Conservation (phyloP, 2,888 invertebrate species). For the Phania funesta region DNA sequence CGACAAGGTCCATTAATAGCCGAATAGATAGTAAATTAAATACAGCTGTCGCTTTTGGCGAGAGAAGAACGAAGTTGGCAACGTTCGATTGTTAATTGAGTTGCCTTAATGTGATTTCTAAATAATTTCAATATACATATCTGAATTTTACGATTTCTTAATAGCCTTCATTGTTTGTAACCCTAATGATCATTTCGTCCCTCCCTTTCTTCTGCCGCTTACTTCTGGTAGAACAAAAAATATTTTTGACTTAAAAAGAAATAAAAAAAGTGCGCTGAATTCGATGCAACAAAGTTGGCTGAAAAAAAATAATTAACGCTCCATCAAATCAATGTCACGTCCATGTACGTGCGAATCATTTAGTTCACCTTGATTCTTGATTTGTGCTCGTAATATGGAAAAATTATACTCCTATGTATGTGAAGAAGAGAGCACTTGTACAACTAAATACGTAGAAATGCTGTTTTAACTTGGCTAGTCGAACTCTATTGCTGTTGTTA, state of each 20-base stretch:
- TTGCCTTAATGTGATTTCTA: too few species aligned
- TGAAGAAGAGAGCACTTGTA: neutral
- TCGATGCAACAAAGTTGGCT: constrained; percentile 31
- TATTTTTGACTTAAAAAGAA: constrained; percentile 8
- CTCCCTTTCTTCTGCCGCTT: neutral
- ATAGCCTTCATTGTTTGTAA: too few species aligned
- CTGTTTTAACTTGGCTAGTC: constrained; percentile 25
- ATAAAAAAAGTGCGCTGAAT: neutral
- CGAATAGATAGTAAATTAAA: too few species aligned
- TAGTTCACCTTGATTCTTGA: constrained; percentile 73
- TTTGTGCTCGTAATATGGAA: constrained; percentile 16
- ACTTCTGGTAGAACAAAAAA: neutral
- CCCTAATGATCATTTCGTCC: too few species aligned
- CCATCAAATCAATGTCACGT: constrained; percentile 80
- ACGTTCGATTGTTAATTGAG: too few species aligned
- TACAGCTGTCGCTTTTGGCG: too few species aligned
- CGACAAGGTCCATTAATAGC: too few species aligned
- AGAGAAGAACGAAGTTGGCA: too few species aligned
- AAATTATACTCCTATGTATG: constrained; percentile 8
- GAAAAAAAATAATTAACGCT: constrained; percentile 62
- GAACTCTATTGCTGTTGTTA: constrained; percentile 12
- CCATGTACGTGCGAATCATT: constrained; percentile 80
- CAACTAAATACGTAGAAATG: constrained; percentile 14
- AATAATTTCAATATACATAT: too few species aligned
- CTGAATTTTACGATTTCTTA: too few species aligned